phyloP scores from a whole-genome alignment of 2,888 invertebrate species.

The Cordilura impudica region DNA sequence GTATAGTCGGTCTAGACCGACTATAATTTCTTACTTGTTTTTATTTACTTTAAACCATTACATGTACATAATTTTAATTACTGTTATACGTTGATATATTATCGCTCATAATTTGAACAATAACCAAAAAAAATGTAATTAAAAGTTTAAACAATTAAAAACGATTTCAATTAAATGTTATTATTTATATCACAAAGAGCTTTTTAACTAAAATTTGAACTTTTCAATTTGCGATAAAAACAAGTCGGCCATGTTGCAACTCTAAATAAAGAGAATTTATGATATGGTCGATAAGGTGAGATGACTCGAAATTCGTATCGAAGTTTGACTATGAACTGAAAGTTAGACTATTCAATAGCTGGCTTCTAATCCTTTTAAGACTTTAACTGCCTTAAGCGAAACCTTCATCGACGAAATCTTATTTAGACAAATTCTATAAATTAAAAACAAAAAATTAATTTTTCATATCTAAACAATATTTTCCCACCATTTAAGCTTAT shows the following conservation, averaged over 20 bases:
- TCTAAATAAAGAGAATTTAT: not conserved
- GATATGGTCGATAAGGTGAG: too few relatives aligned
- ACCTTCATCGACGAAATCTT: too few relatives aligned
- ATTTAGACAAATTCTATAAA: not conserved
- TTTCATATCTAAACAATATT: too few relatives aligned
- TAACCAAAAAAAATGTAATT: constrained; percentile 25
- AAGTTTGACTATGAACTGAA: too few relatives aligned
- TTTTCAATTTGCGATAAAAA: not conserved
- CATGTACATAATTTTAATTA: constrained; percentile 38
- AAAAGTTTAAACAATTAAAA: constrained; percentile 30
- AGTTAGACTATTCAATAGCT: too few relatives aligned
- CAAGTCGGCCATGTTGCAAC: too few relatives aligned
- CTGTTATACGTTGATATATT: constrained; percentile 46
- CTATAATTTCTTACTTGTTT: too few relatives aligned
- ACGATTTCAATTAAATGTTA: constrained; percentile 21
- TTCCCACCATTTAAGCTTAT: not conserved
- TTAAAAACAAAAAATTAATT: not conserved
- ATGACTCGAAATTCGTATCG: too few relatives aligned
- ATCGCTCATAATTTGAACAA: constrained; percentile 43
- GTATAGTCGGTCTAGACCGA: too few relatives aligned
- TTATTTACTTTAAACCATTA: not conserved
- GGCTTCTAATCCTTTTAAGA: too few relatives aligned
- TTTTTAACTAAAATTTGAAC: not conserved
- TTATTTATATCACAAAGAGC: constrained; percentile 16
- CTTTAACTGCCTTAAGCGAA: too few relatives aligned